Evolutionary conservation across 1,140 invertebrate genomes (phyloP).

Genomic region (Drosophila insularis): DNA sequence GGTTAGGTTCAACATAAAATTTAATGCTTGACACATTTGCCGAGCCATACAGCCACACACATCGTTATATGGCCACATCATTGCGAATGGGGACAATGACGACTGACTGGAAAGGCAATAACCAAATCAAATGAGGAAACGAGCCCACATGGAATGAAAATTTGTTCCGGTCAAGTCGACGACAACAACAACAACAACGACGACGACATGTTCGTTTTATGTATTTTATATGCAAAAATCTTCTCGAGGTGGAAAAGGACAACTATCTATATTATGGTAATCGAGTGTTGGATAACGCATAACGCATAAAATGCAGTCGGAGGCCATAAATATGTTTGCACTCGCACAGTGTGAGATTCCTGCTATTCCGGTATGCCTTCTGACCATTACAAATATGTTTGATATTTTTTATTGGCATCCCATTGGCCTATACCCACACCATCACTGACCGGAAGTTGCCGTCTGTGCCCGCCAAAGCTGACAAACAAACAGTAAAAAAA

Average conservation of each 20-base stretch:
- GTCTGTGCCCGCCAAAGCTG: slow-evolving; percentile 30
- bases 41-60: slow-evolving; percentile 18
- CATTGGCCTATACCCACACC: not conserved
- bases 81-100: slow-evolving; percentile 31
- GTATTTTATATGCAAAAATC: slow-evolving; percentile 77
- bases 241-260: slow-evolving; percentile 51
- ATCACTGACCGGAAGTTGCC: slow-evolving; percentile 54
- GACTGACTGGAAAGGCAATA: slow-evolving; percentile 42
- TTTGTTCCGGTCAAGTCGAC: slow-evolving; percentile 65
- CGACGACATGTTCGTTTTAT: slow-evolving; percentile 71
- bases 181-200: slow-evolving; percentile 5
- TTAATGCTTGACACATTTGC: slow-evolving; percentile 63
- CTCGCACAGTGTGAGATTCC: slow-evolving; percentile 29
- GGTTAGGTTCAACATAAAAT: slow-evolving; percentile 54
- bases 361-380: slow-evolving; percentile 3
- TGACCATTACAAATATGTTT: slow-evolving; percentile 74
- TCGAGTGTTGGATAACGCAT: slow-evolving; percentile 80
- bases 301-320: slow-evolving; percentile 76
- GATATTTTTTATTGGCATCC: slow-evolving; percentile 72
- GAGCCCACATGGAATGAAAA: slow-evolving; percentile 39
- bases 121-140: slow-evolving; percentile 68
- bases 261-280: slow-evolving; percentile 65
- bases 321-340: slow-evolving; percentile 66
- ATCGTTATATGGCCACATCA: slow-evolving; percentile 36
- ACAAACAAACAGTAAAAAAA: slow-evolving; percentile 62